phyloP scores from a whole-genome alignment of 2,888 invertebrate genomes.

The Lasioglossum vierecki region DNA sequence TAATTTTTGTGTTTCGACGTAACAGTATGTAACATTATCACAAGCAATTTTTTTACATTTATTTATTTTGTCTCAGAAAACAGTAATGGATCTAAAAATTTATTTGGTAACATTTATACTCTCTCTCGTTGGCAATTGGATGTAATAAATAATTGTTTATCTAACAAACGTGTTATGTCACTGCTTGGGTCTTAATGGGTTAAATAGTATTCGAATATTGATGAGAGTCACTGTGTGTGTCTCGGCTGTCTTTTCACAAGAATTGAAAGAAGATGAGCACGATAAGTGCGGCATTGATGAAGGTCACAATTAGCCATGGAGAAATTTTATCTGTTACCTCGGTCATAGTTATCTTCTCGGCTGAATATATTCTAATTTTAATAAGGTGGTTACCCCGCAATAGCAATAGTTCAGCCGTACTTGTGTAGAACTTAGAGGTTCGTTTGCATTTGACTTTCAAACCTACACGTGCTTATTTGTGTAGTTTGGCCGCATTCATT shows the following conservation, averaged over 20 bases:
- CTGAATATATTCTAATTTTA: conserved; percentile 7
- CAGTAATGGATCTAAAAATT: neutral
- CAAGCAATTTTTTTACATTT: neutral
- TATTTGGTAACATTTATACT: neutral
- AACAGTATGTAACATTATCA: neutral
- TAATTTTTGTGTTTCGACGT: no score
- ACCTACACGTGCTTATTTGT: conserved; percentile 29
- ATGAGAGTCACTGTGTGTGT: neutral
- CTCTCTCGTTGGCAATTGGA: neutral
- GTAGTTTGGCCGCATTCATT: neutral
- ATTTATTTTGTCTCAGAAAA: neutral
- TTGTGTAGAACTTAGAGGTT: conserved; percentile 11
- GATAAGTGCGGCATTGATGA: conserved; percentile 13
- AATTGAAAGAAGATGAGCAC: neutral
- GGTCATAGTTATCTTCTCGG: neutral
- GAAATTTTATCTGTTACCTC: conserved; percentile 27
- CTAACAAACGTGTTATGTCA: neutral
- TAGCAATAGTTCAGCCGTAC: conserved; percentile 11
- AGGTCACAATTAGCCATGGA: conserved; percentile 18
- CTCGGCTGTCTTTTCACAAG: neutral
- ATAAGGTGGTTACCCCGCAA: neutral
- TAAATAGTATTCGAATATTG: neutral
- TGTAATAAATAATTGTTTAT: neutral
- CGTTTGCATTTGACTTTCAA: conserved; percentile 68
- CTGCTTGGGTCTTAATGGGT: neutral